These are phyloP conservation scores for Synodontis membranacea DNA, from an alignment of 2,113 vertebrate species.

Conservation along the genomic window DNA sequence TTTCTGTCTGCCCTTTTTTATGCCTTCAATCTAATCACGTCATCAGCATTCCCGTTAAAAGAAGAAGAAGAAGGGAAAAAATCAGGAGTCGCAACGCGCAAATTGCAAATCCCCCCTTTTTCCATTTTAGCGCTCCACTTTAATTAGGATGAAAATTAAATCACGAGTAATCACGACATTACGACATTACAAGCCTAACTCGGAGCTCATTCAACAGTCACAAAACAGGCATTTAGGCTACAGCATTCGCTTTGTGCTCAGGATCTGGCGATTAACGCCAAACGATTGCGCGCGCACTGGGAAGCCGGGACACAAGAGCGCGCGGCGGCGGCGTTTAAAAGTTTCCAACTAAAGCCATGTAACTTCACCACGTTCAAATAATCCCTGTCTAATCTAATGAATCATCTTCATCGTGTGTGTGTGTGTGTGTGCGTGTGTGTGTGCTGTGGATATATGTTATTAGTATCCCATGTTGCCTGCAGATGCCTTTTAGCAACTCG, in stretches of 20 bases:
- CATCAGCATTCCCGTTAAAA: conserved; percentile 64
- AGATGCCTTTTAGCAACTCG: background rate
- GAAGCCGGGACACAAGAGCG: too few species aligned
- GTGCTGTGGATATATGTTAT: background rate
- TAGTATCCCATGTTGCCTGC: background rate
- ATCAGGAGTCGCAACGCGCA: conserved; percentile 51
- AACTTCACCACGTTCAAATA: background rate
- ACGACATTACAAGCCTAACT: conserved; percentile 72
- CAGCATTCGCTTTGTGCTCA: background rate
- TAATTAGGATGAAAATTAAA: conserved; percentile 80
- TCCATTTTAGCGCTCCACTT: conserved; percentile 76
- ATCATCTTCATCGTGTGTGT: background rate
- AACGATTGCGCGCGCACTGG: background rate
- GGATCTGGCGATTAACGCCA: too few species aligned
- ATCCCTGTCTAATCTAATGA: background rate
- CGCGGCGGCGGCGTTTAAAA: background rate
- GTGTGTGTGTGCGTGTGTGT: background rate
- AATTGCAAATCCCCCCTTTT: conserved; percentile 59
- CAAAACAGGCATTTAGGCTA: conserved; percentile 50
- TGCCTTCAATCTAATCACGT: conserved; percentile 76
- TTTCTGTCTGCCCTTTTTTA: conserved; percentile 68
- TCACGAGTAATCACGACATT: conserved; percentile 76
- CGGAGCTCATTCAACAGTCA: conserved; percentile 72
- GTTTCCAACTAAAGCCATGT: background rate
- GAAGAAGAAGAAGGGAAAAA: background rate